Percentiles rank a stretch among this genome's conserved stretches.
Evolutionary conservation across 2,888 invertebrate genomes (phyloP).

Genomic region (Cephonodes hylas): DNA sequence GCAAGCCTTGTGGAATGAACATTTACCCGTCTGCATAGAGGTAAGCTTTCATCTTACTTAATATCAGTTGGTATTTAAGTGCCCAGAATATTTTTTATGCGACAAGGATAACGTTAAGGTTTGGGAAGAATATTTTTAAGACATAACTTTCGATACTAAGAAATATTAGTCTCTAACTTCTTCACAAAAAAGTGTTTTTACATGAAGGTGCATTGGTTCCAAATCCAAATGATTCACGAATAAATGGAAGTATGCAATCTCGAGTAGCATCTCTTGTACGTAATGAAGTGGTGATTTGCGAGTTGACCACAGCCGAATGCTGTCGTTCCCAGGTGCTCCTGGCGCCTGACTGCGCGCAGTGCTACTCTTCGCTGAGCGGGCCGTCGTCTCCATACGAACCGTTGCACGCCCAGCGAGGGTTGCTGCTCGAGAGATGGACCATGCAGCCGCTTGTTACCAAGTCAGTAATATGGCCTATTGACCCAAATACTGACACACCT

Average conservation of each 20-base stretch:
- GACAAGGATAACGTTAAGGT: too few species aligned
- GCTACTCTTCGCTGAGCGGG: conserved; percentile 66
- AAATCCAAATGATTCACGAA: not conserved
- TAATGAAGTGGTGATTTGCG: too few species aligned
- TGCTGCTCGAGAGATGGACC: conserved; percentile 92
- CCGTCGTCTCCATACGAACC: conserved; percentile 60
- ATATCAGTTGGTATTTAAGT: too few species aligned
- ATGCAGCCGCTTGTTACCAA: conserved; percentile 81
- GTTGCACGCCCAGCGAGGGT: conserved; percentile 59
- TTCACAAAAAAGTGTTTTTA: too few species aligned
- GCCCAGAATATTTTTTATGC: too few species aligned
- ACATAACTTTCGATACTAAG: too few species aligned
- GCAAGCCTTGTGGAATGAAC: conserved; percentile 85
- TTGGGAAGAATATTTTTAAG: too few species aligned
- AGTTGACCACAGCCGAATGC: not conserved
- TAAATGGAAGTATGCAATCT: not conserved
- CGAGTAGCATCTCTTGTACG: not conserved
- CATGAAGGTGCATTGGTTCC: too few species aligned
- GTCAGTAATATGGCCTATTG: conserved; percentile 38
- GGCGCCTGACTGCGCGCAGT: conserved; percentile 87
- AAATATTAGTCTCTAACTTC: too few species aligned
- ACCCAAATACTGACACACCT: not conserved
- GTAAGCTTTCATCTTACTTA: conserved; percentile 59
- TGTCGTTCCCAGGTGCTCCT: conserved; percentile 76
- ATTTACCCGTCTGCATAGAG: conserved; percentile 89